A percentile compares a stretch with the other conserved stretches of the same genome.
Evolutionary conservation across 37 sponge, comb jelly and placozoan genomes (phyloP).

Genomic region (Tethya wilhelma): DNA sequence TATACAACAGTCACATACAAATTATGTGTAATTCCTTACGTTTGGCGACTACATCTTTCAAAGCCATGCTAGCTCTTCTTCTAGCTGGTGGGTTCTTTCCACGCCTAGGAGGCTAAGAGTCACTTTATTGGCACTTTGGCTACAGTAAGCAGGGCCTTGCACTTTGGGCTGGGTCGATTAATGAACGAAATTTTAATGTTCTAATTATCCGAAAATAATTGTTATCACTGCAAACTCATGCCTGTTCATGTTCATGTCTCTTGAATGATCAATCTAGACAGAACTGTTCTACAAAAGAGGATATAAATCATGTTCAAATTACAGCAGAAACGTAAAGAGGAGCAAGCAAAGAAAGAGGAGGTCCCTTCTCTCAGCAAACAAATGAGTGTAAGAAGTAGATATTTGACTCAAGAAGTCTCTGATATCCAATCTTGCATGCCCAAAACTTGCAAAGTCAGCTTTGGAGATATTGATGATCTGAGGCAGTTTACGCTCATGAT

Average conservation of each 20-base stretch:
- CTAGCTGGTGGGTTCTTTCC: neutral
- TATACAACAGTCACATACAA: neutral
- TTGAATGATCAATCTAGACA: too few species aligned
- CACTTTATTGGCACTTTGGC: too few species aligned
- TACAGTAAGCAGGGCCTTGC: too few species aligned
- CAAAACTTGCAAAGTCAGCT: slow-evolving; percentile 53
- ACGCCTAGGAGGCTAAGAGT: too few species aligned
- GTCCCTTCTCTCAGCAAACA: slow-evolving; percentile 44
- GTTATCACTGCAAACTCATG: too few species aligned
- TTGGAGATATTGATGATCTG: slow-evolving; percentile 71
- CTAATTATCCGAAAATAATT: neutral
- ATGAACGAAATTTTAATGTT: too few species aligned
- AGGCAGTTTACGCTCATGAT: slow-evolving; percentile 62
- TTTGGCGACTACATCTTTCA: slow-evolving; percentile 60
- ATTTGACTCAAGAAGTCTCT: slow-evolving; percentile 69
- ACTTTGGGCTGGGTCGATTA: slow-evolving; percentile 3
- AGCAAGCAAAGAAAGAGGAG: slow-evolving; percentile 25
- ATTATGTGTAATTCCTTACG: slow-evolving; percentile 27
- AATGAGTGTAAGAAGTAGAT: slow-evolving; percentile 71
- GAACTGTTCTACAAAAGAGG: too few species aligned
- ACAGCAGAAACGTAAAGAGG: slow-evolving; percentile 79
- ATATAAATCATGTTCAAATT: slow-evolving; percentile 72
- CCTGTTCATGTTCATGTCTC: too few species aligned
- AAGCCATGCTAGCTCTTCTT: slow-evolving; percentile 24
- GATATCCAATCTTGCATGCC: slow-evolving; percentile 57